phyloP scores from a whole-genome alignment of 2,113 vertebrate species.

The Clupea harengus region DNA sequence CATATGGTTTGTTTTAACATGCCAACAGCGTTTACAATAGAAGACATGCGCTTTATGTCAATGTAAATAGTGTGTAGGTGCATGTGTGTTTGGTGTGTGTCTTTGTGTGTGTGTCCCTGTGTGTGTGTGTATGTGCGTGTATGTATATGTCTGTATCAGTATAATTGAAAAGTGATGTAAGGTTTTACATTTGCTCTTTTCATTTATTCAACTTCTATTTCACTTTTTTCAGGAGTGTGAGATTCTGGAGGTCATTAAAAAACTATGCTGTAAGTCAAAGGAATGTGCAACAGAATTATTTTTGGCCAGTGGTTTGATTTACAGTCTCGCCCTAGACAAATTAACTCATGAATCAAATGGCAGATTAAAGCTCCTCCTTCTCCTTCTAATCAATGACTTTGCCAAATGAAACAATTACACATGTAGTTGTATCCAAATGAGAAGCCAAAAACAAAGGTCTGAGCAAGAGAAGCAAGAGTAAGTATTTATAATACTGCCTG shows the following conservation, averaged over 20 bases:
- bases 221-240: conserved; percentile 40
- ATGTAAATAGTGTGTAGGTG: background rate
- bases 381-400: background rate
- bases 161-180: background rate
- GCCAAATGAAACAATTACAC: background rate
- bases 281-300: background rate
- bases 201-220: background rate
- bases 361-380: background rate
- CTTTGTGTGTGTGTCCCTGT: background rate
- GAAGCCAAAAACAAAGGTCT: background rate
- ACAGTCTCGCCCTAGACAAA: background rate
- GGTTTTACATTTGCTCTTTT: background rate
- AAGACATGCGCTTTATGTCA: background rate
- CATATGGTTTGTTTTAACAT: conserved; percentile 1
- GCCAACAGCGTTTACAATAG: background rate
- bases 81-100: background rate
- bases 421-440: background rate
- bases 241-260: conserved; percentile 46
- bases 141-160: background rate
- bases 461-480: background rate
- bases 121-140: background rate
- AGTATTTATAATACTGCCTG: background rate
- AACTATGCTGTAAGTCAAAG: conserved; percentile 46
- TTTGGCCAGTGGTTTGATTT: background rate
- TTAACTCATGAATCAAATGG: background rate